Base-by-base conservation (phyloP, 2,113 vertebrate species). In the Neomonachus schauinslandi region DNA sequence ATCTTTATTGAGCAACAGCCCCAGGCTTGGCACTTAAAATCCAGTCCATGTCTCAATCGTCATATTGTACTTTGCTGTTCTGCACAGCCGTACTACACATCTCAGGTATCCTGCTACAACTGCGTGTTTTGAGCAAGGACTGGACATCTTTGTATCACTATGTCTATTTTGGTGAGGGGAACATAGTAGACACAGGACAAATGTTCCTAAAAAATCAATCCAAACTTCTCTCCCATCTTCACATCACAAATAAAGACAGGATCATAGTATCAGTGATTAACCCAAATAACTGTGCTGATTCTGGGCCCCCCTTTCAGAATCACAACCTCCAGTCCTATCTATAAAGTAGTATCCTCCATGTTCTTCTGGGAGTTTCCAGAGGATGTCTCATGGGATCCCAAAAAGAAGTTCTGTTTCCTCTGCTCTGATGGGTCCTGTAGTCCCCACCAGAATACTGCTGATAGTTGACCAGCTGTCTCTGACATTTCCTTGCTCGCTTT, bases 81-180 rank as follows among this genome's bases (percentile, higher is more conserved):
- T 51, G n/a, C 7, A 69, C 59, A 36, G 67, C 65, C 16, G 7
- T 67, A n/a, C 80, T 49, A 21, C 8, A 16, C 4, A 2, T 31
- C 59, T 28, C 19, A 51, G n/a, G 33, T 12, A 79, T 49, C 24
- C 33, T 96, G 87, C 53, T 57, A 1, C 22, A 19, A 13, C 4
- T 65, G 14, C 51, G 3, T 4, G 19, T 91, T 86, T 21, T 42
- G 46, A 86, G 59, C 28, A 61, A 88, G 18, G n/a, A 26, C 53
- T 49, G 26, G 28, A 2, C 12, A 21, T 24, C 18, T 85, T 46
- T 53, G 16, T 65, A 31, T 72, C 16, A 26, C 18, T 33, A 11
- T 0, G 0, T 65, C 91, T 79, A 93, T 98, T 90, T 96, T 91
- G 94, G 89, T 95, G 72, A 49, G 91, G 24, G 42, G 13, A 91